Conservation (phyloP, 2,113 vertebrate genomes). For the Astur gentilis region DNA sequence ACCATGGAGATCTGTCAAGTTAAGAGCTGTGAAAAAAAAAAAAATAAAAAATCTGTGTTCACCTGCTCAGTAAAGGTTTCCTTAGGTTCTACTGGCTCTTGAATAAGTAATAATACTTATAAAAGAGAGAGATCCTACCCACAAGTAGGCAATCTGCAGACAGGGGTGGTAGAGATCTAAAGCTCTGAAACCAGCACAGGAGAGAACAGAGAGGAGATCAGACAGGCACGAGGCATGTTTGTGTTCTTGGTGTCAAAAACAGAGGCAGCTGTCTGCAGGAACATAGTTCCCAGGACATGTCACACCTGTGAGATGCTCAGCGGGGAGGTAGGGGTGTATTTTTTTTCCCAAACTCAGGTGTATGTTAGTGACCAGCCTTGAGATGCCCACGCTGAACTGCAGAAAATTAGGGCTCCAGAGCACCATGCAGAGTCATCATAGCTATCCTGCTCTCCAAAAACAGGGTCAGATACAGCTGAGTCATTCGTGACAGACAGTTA, state of each 20-base stretch:
- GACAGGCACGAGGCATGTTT: rapidly evolving
- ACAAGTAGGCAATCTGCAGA: not conserved
- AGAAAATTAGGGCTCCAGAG: not conserved
- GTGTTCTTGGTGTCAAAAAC: not conserved
- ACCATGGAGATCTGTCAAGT: not conserved
- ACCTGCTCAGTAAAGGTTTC: not conserved
- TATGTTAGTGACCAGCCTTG: not conserved
- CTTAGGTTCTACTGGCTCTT: not conserved
- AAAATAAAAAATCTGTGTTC: not conserved
- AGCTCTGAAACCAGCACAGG: not conserved
- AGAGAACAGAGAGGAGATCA: not conserved
- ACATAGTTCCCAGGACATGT: not conserved
- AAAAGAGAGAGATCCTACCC: not conserved
- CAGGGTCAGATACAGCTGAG: not conserved
- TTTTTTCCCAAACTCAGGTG: not conserved
- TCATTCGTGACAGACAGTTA: not conserved
- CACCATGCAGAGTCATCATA: not conserved
- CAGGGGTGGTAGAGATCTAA: not conserved
- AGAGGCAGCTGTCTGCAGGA: not conserved
- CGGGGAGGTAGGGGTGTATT: not conserved
- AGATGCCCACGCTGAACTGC: not conserved
- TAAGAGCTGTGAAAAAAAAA: not conserved
- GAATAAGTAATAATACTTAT: not conserved
- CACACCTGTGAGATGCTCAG: not conserved
- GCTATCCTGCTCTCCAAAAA: not conserved